Percentiles rank a stretch among this genome's conserved stretches.
phyloP scores from a whole-genome alignment of 2,113 vertebrate genomes.

The Procavia capensis region DNA sequence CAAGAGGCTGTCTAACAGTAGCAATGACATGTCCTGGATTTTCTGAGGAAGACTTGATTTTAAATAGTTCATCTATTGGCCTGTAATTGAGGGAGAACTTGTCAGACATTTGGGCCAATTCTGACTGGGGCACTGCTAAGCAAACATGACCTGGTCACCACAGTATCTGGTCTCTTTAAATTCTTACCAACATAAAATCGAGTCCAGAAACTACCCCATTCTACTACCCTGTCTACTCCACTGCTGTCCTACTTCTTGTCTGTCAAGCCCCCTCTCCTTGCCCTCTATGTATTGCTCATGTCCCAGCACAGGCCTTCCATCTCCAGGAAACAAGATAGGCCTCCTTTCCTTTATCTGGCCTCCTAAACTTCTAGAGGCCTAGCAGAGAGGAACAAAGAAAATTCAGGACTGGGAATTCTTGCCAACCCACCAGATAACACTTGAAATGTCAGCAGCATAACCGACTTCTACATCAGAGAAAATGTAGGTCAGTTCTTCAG shows the following conservation, averaged over 20 bases:
- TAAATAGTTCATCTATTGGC: neutral
- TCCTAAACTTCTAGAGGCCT: neutral
- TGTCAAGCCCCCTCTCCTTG: neutral
- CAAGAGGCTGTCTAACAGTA: slow-evolving; percentile 27
- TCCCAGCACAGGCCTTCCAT: too few species aligned
- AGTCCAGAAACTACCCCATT: neutral
- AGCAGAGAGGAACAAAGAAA: neutral
- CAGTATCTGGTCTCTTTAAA: neutral
- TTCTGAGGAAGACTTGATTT: neutral
- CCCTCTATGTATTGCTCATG: neutral
- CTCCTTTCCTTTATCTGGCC: neutral
- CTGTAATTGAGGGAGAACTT: neutral
- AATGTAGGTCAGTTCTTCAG: slow-evolving; percentile 83
- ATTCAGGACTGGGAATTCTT: slow-evolving; percentile 34
- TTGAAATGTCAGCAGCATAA: slow-evolving; percentile 82
- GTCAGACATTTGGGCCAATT: neutral
- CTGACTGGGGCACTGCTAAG: neutral
- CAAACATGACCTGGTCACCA: fast-evolving
- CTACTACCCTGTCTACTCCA: neutral
- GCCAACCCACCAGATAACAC: slow-evolving; percentile 73
- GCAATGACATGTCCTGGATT: slow-evolving; percentile 22
- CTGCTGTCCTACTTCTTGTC: fast-evolving
- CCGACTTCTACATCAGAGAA: slow-evolving; percentile 78
- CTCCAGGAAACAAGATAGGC: neutral
- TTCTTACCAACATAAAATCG: neutral